Evolutionary conservation across 2,797 vertebrate species (phyloP).

Genomic region (Bucorvus abyssinicus): DNA sequence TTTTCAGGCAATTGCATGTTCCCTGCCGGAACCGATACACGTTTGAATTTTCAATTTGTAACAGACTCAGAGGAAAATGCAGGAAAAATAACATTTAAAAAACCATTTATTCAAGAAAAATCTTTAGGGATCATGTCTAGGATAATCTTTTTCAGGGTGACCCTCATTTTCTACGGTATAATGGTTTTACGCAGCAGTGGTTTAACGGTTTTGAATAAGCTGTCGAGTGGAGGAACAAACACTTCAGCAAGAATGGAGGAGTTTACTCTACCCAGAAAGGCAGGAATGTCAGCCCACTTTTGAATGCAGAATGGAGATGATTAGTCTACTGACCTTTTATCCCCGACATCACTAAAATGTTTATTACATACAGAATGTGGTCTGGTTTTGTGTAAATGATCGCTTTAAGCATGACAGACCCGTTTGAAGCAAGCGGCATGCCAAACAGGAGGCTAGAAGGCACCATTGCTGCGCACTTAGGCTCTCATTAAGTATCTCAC

Average conservation of each 20-base stretch:
- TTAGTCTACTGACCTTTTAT: constrained; percentile 20
- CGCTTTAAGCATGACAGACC: background rate
- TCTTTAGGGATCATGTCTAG: constrained; percentile 9
- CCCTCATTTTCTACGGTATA: constrained; percentile 23
- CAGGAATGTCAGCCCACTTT: background rate
- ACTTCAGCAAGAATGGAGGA: background rate
- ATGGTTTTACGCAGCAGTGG: constrained; percentile 27
- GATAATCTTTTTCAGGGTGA: constrained; percentile 57
- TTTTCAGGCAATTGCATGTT: background rate
- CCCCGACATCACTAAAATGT: background rate
- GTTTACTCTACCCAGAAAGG: background rate
- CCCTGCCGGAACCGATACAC: background rate
- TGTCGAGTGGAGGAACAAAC: background rate
- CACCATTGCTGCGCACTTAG: background rate
- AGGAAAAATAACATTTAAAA: background rate
- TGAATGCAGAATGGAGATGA: background rate
- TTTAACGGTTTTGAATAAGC: constrained; percentile 45
- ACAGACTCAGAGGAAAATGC: background rate
- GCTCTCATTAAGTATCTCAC: background rate
- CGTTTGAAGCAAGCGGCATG: background rate
- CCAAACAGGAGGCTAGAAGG: background rate
- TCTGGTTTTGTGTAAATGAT: background rate
- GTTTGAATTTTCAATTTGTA: background rate
- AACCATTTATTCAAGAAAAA: constrained; percentile 43
- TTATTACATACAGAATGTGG: background rate